Percentiles rank a stretch among this genome's conserved stretches.
Conservation (phyloP, 1,140 invertebrate species). For the Cydia pomonella region DNA sequence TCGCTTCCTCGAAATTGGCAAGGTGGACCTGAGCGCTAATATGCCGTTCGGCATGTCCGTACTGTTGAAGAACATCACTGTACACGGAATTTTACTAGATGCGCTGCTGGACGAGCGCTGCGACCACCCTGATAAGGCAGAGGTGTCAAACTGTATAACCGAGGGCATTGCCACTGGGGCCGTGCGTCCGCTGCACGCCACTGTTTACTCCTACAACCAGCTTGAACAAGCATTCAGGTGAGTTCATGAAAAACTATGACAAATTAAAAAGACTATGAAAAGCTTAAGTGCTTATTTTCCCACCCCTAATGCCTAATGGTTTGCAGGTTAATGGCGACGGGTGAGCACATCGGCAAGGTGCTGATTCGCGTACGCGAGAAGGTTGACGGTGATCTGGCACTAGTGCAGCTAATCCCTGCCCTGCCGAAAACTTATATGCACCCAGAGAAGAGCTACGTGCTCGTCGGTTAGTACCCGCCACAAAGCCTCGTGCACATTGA, state of each 20-base stretch:
- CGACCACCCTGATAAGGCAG: constrained; percentile 83
- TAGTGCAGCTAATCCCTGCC: constrained; percentile 84
- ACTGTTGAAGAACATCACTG: constrained; percentile 97
- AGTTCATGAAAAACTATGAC: too few relatives aligned
- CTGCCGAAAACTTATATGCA: constrained; percentile 93
- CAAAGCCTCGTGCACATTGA: too few relatives aligned
- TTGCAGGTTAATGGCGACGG: constrained; percentile 93
- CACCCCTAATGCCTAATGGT: not conserved
- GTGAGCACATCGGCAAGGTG: constrained; percentile 98
- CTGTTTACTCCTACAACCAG: constrained; percentile 91
- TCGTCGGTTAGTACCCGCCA: constrained; percentile 77
- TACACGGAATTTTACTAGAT: constrained; percentile 98
- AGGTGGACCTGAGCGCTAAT: constrained; percentile 97
- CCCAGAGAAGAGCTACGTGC: constrained; percentile 54
- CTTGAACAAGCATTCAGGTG: constrained; percentile 39
- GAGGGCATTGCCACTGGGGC: constrained; percentile 92
- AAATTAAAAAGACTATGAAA: too few relatives aligned
- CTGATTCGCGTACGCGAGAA: constrained; percentile 92
- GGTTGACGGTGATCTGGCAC: constrained; percentile 80
- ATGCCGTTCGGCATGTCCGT: constrained; percentile 94
- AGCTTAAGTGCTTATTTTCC: too few relatives aligned
- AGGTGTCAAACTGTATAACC: constrained; percentile 87
- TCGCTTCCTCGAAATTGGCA: constrained; percentile 98
- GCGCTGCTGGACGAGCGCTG: constrained; percentile 84
- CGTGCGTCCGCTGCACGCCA: constrained; percentile 90